Conservation (phyloP, 1,140 invertebrate genomes). For the Penaeus japonicus region DNA sequence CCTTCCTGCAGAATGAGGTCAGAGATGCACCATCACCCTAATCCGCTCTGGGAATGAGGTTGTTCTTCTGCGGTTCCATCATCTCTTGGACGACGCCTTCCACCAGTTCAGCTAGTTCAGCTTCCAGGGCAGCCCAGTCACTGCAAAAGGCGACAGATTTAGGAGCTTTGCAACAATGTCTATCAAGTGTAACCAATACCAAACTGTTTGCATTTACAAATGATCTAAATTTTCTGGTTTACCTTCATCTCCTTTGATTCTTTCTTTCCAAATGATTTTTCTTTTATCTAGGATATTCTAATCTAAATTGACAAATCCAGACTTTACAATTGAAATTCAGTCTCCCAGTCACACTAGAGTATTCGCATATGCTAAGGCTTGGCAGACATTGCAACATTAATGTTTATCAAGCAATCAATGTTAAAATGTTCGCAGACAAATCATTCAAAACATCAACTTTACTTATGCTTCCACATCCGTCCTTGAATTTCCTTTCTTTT, state of each 20-base stretch:
- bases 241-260: too few relatives aligned
- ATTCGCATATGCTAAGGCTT: too few relatives aligned
- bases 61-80: conserved; percentile 79
- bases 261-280: too few relatives aligned
- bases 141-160: conserved; percentile 68
- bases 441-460: too few relatives aligned
- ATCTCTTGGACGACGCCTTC: conserved; percentile 80
- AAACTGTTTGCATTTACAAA: background rate
- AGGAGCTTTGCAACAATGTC: conserved; percentile 16
- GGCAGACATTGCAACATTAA: too few relatives aligned
- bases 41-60: conserved; percentile 68
- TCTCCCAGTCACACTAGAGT: too few relatives aligned
- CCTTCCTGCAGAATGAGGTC: background rate
- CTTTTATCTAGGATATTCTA: too few relatives aligned
- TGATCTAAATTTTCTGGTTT: too few relatives aligned
- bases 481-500: background rate
- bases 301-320: too few relatives aligned
- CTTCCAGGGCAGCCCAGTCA: conserved; percentile 72
- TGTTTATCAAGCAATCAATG: too few relatives aligned
- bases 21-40: conserved; percentile 34
- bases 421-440: too few relatives aligned
- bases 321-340: too few relatives aligned
- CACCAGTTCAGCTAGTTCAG: conserved; percentile 78
- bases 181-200: background rate
- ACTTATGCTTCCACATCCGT: background rate